Evolutionary conservation across 2,888 invertebrate genomes (phyloP).

Genomic region (Biston betularia): DNA sequence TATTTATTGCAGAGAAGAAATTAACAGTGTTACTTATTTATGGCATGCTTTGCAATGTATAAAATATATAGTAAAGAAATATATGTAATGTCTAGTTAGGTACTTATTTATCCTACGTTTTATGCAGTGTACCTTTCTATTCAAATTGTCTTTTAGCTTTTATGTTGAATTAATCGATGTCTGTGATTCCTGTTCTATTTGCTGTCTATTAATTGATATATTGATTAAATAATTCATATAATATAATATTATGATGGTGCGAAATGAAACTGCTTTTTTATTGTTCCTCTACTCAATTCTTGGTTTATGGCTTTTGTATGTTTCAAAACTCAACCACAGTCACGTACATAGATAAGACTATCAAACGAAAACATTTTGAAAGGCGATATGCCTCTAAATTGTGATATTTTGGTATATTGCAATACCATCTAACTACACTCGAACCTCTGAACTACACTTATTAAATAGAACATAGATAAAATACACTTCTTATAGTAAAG

Average conservation of each 20-base stretch:
- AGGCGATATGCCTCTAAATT: no score
- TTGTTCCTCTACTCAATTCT: not conserved
- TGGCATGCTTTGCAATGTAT: no score
- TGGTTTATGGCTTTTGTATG: not conserved
- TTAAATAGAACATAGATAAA: no score
- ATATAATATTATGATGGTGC: slow-evolving; percentile 21
- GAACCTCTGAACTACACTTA: no score
- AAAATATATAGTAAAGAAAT: no score
- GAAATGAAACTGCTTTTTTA: slow-evolving; percentile 9
- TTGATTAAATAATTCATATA: slow-evolving; percentile 10
- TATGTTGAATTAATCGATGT: slow-evolving; percentile 20
- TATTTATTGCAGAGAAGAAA: no score
- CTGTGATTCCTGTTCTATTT: slow-evolving; percentile 32
- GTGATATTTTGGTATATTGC: no score
- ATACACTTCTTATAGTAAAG: no score
- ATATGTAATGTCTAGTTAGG: not conserved
- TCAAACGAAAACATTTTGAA: not conserved
- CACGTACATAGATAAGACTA: no score
- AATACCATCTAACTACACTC: no score
- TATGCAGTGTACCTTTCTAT: not conserved
- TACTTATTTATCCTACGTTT: slow-evolving; percentile 3
- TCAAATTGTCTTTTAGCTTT: not conserved
- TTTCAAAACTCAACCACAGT: not conserved
- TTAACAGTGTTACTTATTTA: no score
- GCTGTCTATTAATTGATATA: slow-evolving; percentile 3